phyloP scores from a whole-genome alignment of 2,797 vertebrate genomes.

The Anguilla pacifica region DNA sequence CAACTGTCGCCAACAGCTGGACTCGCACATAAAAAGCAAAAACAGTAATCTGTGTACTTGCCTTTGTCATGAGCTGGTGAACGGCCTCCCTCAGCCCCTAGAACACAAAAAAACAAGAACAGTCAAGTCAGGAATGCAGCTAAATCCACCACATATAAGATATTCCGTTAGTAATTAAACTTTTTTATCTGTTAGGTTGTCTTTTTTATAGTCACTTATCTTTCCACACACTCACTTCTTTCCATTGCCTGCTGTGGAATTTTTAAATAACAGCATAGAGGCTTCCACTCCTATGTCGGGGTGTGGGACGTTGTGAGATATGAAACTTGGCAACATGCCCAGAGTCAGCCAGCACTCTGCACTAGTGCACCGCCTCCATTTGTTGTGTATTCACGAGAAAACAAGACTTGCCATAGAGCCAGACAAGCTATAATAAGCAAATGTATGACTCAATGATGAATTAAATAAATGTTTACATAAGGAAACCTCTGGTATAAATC shows the following conservation, averaged over 20 bases:
- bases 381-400: background rate
- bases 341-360: background rate
- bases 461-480: background rate
- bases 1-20: background rate
- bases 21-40: conserved; percentile 18
- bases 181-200: background rate
- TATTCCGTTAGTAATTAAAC: background rate
- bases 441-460: background rate
- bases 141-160: background rate
- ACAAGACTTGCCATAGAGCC: background rate
- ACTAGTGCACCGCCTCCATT: background rate
- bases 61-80: conserved; percentile 74
- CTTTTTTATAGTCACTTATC: background rate
- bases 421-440: background rate
- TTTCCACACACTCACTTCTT: background rate
- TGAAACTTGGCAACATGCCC: conserved; percentile 4
- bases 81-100: conserved; percentile 80
- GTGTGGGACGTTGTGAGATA: background rate
- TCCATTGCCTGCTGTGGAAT: background rate
- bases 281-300: background rate
- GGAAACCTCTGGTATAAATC: background rate
- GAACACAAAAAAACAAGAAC: conserved; percentile 37
- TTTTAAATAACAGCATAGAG: background rate
- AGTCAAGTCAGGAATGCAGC: background rate
- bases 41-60: conserved; percentile 43